Evolutionary conservation across 2,797 vertebrate species (phyloP), one percentile per base, ranked within the genome.

Genomic region (Basileuterus tristriatus): DNA sequence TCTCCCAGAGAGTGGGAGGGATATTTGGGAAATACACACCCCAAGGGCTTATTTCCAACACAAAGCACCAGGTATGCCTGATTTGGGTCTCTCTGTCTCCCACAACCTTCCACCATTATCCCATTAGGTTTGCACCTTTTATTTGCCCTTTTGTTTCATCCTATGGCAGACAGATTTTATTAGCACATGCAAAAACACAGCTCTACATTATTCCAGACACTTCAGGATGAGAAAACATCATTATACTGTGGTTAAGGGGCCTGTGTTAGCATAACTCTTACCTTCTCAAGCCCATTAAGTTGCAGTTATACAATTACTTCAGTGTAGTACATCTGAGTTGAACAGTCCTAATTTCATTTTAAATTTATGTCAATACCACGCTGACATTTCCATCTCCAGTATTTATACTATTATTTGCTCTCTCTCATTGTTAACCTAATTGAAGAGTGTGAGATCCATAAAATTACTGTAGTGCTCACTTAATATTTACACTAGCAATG

Each of bases 141-240:
- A 14, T 24, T 55, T 71, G 32, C 10, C 30, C 15, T 68, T 60
- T 60, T 3, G 2, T 44, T 87, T 88, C 72, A 36, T 20, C 24
- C 9, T 0, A 1, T 27, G 24, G 37, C 20, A 79, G 44, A 87
- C 4, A 62, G 15, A 81, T 64, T 53, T 56, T 43, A 76, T 50
- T 50, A 53, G 17, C n/a, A 37, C 8, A 3, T 12, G 17, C 0
- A 0, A 75, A 12, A 65, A 8, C 37, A 56, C 21, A 65, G 47
- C 9, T 19, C 13, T 83, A 6, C 0, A 0, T 64, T 59, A 89
- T 56, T 85, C 20, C 64, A 77, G 56, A 43, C 30, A 65, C 12
- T 85, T 83, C 37, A 80, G 43, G 24, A 21, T 59, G 44, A 77
- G 78, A 75, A 90, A 41, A 41, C 11, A 34, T 5, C 34, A 64